These are phyloP conservation scores for Bombus huntii DNA, from an alignment of 1,140 invertebrate genomes.

Conservation along the genomic window DNA sequence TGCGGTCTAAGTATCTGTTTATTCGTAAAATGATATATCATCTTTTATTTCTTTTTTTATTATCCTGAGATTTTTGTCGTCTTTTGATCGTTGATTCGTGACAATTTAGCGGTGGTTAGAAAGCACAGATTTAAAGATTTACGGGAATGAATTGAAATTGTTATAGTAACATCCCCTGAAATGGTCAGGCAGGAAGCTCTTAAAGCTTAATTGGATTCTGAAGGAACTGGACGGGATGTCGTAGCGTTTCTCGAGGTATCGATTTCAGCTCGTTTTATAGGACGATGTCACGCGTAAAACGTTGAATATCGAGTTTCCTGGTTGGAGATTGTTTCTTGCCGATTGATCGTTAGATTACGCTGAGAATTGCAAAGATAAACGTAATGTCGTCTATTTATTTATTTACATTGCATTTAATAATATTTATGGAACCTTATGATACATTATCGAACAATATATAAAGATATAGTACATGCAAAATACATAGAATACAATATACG, in stretches of 20 bases:
- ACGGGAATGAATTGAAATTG: constrained; percentile 47
- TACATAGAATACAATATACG: background rate
- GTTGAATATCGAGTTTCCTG: constrained; percentile 33
- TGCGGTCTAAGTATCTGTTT: background rate
- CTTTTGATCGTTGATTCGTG: background rate
- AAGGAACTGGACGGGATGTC: constrained; percentile 7
- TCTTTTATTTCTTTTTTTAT: background rate
- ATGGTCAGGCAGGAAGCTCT: constrained; percentile 48
- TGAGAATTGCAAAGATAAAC: background rate
- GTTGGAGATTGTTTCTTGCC: constrained; percentile 10
- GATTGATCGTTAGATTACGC: background rate
- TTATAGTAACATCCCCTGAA: constrained; percentile 35
- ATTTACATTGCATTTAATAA: background rate
- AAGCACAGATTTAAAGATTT: constrained; percentile 31
- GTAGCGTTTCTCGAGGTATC: constrained; percentile 42
- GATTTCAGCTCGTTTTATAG: constrained; percentile 43
- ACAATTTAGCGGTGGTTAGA: background rate
- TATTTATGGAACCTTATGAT: background rate
- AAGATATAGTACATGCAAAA: background rate
- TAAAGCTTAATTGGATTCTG: constrained; percentile 60
- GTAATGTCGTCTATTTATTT: background rate
- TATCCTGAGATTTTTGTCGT: background rate
- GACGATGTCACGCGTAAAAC: constrained; percentile 45
- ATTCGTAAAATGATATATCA: background rate
- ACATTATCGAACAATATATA: background rate